phyloP scores from a whole-genome alignment of 2,113 vertebrate genomes.

The Syngnathus scovelli region DNA sequence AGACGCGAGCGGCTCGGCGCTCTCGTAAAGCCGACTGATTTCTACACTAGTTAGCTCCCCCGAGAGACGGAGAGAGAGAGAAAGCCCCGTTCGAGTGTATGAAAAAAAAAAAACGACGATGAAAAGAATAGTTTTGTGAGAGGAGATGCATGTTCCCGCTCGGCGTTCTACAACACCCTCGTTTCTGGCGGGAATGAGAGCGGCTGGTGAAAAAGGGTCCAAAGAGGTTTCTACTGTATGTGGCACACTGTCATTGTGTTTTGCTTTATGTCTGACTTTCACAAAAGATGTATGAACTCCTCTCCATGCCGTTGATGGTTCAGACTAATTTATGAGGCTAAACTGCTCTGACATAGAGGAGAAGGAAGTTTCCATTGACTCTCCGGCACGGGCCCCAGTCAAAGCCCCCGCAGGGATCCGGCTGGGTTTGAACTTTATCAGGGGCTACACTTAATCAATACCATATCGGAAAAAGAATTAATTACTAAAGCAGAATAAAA shows the following conservation, averaged over 20 bases:
- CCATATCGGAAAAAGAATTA: conserved; percentile 99
- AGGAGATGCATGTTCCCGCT: conserved; percentile 72
- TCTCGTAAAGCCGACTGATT: conserved; percentile 76
- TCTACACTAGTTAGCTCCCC: conserved; percentile 86
- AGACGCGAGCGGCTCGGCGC: conserved; percentile 64
- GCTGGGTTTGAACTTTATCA: conserved; percentile 99
- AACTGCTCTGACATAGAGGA: conserved; percentile 78
- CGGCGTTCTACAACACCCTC: conserved; percentile 56
- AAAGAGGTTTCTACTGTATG: conserved; percentile 5
- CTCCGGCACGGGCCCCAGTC: conserved; percentile 79
- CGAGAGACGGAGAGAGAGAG: conserved; percentile 73
- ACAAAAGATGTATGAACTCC: conserved; percentile 81
- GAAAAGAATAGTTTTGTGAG: conserved; percentile 73
- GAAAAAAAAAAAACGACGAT: conserved; percentile 59
- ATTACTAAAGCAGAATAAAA: conserved; percentile 99
- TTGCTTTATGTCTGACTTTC: neutral
- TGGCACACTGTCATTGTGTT: neutral
- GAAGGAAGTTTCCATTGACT: conserved; percentile 98
- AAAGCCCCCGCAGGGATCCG: conserved; percentile 80
- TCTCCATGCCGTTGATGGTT: conserved; percentile 64
- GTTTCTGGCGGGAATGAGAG: conserved; percentile 27
- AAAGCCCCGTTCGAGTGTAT: conserved; percentile 80
- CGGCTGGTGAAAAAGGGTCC: conserved; percentile 5
- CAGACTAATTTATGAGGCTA: conserved; percentile 98
- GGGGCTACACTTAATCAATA: conserved; percentile 99